A percentile compares a stretch with the other conserved stretches of the same genome.
Conservation (phyloP, 2,888 invertebrate genomes). For the Aphodius sticticus region DNA sequence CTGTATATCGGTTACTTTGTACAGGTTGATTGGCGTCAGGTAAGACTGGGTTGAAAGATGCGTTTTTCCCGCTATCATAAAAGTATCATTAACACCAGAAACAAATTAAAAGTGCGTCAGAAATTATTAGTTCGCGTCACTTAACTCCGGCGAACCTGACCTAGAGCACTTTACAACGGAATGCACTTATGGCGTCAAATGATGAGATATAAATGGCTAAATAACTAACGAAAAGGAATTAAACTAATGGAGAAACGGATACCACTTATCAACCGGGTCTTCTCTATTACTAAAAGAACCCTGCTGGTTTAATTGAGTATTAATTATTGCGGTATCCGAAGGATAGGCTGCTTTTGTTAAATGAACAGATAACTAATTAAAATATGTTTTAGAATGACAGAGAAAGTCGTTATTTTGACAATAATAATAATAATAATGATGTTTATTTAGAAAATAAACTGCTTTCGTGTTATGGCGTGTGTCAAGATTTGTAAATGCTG, state of each 20-base stretch:
- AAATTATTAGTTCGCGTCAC: background rate
- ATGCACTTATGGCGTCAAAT: background rate
- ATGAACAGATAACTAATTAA: background rate
- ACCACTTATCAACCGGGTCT: background rate
- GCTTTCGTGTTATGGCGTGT: no score
- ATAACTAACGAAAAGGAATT: background rate
- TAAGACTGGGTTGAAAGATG: background rate
- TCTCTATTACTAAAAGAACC: background rate
- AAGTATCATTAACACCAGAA: background rate
- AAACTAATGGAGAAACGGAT: background rate
- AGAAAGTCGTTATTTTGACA: no score
- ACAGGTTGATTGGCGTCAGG: background rate
- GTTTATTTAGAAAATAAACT: no score
- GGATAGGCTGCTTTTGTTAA: background rate
- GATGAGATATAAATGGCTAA: background rate
- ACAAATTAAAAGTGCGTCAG: background rate
- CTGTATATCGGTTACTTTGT: background rate
- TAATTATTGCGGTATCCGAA: background rate
- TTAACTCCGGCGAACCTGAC: background rate
- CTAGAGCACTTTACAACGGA: background rate
- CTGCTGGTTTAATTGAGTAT: background rate
- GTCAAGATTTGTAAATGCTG: no score
- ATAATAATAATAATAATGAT: no score
- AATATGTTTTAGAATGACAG: no score
- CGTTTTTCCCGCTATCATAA: background rate